A percentile compares a stretch with the other conserved stretches of the same genome.
Evolutionary conservation across 2,113 vertebrate genomes (phyloP).

Genomic region (Loxodonta africana): DNA sequence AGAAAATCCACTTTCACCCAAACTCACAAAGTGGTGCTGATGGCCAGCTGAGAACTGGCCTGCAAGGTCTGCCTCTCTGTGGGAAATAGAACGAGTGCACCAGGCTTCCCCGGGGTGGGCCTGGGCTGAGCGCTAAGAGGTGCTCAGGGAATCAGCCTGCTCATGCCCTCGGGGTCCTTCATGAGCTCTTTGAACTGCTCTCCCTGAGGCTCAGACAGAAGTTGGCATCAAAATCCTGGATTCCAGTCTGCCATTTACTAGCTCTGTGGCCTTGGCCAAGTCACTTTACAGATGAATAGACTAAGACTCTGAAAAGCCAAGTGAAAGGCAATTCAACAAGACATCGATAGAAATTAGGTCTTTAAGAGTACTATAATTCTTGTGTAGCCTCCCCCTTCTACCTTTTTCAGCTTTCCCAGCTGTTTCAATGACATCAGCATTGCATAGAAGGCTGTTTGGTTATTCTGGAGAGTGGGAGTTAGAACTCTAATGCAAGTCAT

Average conservation of each 20-base stretch:
- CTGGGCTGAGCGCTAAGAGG: background rate
- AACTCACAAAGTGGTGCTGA: background rate
- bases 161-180: background rate
- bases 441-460: background rate
- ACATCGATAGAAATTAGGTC: background rate
- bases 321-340: background rate
- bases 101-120: background rate
- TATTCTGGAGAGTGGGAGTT: background rate
- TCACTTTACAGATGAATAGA: background rate
- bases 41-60: background rate
- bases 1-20: conserved; percentile 13
- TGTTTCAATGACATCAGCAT: background rate
- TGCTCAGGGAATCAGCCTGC: background rate
- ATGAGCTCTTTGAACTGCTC: background rate
- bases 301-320: background rate
- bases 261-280: background rate
- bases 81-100: background rate
- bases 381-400: background rate
- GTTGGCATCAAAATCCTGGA: background rate
- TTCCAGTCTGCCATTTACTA: background rate
- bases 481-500: background rate
- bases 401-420: background rate
- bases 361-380: background rate
- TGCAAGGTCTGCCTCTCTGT: background rate
- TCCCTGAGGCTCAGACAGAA: background rate